phyloP scores from a whole-genome alignment of 2,797 vertebrate species.

The Morus bassanus region DNA sequence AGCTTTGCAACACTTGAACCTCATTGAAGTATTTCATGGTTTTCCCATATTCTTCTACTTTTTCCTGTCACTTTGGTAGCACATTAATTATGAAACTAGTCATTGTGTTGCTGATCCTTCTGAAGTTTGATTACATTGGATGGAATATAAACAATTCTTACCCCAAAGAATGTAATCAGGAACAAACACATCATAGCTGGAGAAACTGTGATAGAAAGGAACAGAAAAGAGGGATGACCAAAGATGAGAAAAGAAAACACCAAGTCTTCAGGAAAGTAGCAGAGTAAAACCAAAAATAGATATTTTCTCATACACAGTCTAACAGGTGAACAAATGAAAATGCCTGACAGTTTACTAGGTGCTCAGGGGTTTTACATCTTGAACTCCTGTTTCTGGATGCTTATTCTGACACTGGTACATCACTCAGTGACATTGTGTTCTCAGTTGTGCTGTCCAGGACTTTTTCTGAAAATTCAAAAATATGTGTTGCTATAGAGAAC shows the following conservation, averaged over 20 bases:
- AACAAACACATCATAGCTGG: neutral
- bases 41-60: neutral
- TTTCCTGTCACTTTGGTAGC: neutral
- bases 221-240: neutral
- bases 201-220: neutral
- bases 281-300: neutral
- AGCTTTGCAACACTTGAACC: neutral
- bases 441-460: neutral
- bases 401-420: neutral
- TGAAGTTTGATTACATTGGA: neutral
- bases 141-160: neutral
- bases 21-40: neutral
- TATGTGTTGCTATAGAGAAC: neutral
- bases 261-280: neutral
- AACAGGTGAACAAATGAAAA: neutral
- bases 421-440: neutral
- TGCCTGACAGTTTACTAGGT: neutral
- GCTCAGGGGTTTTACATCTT: neutral
- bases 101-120: neutral
- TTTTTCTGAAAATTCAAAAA: neutral
- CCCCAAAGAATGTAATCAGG: neutral
- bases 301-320: neutral
- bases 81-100: neutral
- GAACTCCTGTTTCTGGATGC: neutral
- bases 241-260: neutral